Evolutionary conservation across 2,888 invertebrate genomes (phyloP).

Genomic region (Nezara viridula): DNA sequence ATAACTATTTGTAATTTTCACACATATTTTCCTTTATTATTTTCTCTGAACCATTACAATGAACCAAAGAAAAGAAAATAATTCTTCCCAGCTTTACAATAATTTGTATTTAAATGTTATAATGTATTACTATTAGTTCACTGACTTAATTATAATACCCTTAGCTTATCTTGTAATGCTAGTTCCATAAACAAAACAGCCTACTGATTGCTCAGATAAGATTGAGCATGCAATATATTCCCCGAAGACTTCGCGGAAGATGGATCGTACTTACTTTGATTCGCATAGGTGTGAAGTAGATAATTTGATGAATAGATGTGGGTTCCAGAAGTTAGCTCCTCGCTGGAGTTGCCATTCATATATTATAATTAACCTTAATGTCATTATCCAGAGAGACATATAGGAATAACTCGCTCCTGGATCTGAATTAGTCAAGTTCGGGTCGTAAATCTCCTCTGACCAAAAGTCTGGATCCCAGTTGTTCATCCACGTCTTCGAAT

Average conservation of each 20-base stretch:
- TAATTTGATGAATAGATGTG: conserved; percentile 19
- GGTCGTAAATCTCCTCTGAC: background rate
- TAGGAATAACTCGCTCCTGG: background rate
- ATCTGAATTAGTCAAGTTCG: background rate
- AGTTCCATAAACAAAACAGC: background rate
- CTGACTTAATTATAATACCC: no score
- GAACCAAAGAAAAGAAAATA: no score
- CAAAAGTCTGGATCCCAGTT: background rate
- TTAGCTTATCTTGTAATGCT: no score
- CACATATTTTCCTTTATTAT: no score
- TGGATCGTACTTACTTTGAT: background rate
- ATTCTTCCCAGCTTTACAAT: no score
- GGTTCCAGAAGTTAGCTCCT: background rate
- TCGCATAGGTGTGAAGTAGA: background rate
- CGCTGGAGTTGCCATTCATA: background rate
- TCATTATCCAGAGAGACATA: background rate
- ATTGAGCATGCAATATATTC: background rate
- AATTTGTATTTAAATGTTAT: no score
- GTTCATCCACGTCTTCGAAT: background rate
- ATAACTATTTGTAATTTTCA: no score
- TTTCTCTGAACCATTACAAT: no score
- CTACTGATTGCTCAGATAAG: background rate
- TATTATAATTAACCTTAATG: conserved; percentile 17
- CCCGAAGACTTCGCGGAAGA: background rate
- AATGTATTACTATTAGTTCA: no score